Conservation (phyloP, 2,113 vertebrate species). For the Platycercus adscitus region DNA sequence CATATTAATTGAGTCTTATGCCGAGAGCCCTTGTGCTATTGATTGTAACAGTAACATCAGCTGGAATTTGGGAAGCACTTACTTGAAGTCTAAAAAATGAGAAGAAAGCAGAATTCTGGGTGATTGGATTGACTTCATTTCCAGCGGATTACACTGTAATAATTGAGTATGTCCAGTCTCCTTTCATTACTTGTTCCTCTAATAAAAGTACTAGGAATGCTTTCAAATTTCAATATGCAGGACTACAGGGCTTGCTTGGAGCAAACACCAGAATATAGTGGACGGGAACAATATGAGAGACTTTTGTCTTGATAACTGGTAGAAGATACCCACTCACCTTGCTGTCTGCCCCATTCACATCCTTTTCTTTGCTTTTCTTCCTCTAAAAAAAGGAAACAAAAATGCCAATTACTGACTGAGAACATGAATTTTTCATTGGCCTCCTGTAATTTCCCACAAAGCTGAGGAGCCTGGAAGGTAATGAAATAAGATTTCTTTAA, state of each 20-base stretch:
- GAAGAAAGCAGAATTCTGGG: slow-evolving; percentile 41
- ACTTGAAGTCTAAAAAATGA: slow-evolving; percentile 63
- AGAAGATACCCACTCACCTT: slow-evolving; percentile 5
- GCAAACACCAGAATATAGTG: not conserved
- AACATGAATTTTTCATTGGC: slow-evolving; percentile 59
- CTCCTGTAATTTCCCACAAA: slow-evolving; percentile 53
- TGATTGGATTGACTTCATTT: slow-evolving; percentile 67
- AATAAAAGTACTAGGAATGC: slow-evolving; percentile 12
- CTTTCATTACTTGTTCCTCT: slow-evolving; percentile 42
- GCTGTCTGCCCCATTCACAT: slow-evolving; percentile 32
- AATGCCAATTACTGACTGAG: slow-evolving; percentile 51
- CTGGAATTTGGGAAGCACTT: slow-evolving; percentile 66
- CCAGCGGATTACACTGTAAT: slow-evolving; percentile 61
- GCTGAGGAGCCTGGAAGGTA: slow-evolving; percentile 21
- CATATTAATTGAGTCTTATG: slow-evolving; percentile 52
- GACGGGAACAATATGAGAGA: not conserved
- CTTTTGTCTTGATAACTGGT: slow-evolving; percentile 15
- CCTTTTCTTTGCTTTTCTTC: slow-evolving; percentile 29
- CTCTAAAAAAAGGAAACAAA: slow-evolving; percentile 8
- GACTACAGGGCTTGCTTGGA: not conserved
- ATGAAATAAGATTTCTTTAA: slow-evolving; percentile 25
- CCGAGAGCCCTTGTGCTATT: slow-evolving; percentile 41
- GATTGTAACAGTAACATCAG: slow-evolving; percentile 63
- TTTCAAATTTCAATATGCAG: slow-evolving; percentile 41
- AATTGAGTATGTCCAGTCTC: slow-evolving; percentile 52